Base-by-base conservation (phyloP, 2,113 vertebrate genomes). In the Trogon melanurus region DNA sequence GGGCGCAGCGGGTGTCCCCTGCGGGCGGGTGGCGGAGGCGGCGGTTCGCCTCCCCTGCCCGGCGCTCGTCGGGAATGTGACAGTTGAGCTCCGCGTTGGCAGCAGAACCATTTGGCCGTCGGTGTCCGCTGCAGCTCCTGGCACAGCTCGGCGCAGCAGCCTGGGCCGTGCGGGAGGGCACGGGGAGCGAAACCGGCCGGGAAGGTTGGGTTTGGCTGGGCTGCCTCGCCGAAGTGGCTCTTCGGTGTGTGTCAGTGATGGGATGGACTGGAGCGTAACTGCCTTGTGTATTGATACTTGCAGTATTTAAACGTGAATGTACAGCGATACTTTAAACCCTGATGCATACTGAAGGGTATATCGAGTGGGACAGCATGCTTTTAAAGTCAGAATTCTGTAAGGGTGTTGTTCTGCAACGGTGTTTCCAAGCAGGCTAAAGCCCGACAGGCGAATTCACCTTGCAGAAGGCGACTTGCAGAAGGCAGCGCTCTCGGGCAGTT, bases 11-110 rank as follows among this genome's bases (percentile, higher is more conserved):
- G 71, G 21, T 19, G 26, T 34, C 13, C n/a, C 47, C n/a, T 7
- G 65, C 38, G 6, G 32, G 10, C 30, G 22, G 61, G 3, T 2
- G 57, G 62, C 2, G 32, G 45, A 47, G 45, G 23, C 4, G 51
- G 16, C 2, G 18, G 25, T 5, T 20, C 8, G 32, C 38, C 26
- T 7, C n/a, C 45, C 38, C 21, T 56, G n/a, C 48, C n/a, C 19
- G 1, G 41, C 10, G 62, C 36, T 27, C 13, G 1, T 36, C 21
- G 19, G n/a, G 5, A 23, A 1, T 0, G 45, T 5, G 1, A 30
- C 41, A 34, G 38, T 6, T 47, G 50, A 51, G 58, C 38, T 47
- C 30, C 13, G 0, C 8, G 0, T 9, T 36, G 12, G 8, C 57
- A 44, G 74, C 64, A 15, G 51, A 48, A 15, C 10, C 69, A 1